These are phyloP conservation scores for Taenioides sp. DNA, from an alignment of 2,797 vertebrate genomes.

Conservation along the genomic window DNA sequence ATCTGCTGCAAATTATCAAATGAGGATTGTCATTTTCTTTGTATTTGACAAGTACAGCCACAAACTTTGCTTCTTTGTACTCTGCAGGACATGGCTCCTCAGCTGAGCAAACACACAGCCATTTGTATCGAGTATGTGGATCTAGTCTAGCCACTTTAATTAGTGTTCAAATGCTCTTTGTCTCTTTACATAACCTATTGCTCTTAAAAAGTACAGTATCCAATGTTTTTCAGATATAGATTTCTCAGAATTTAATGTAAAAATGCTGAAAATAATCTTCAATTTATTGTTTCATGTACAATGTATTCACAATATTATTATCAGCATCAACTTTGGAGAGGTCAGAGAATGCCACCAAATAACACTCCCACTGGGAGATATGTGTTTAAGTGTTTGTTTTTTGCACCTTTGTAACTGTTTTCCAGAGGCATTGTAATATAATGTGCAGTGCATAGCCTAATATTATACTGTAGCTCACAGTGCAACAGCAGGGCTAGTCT, in stretches of 20 bases:
- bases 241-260: too few relatives aligned
- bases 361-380: too few relatives aligned
- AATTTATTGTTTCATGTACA: too few relatives aligned
- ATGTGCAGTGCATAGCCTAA: too few relatives aligned
- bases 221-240: background rate
- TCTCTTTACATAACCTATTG: background rate
- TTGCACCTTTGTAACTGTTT: too few relatives aligned
- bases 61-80: background rate
- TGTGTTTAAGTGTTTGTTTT: too few relatives aligned
- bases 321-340: too few relatives aligned
- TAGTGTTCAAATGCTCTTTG: background rate
- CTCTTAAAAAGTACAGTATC: background rate
- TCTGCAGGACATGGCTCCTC: background rate
- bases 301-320: too few relatives aligned
- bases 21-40: slow-evolving; percentile 1
- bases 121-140: background rate
- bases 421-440: too few relatives aligned
- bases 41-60: background rate
- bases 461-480: background rate
- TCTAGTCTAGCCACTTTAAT: background rate
- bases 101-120: background rate
- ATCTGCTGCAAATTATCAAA: too few relatives aligned
- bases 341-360: too few relatives aligned
- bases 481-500: slow-evolving; percentile 27
- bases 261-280: too few relatives aligned